Base-by-base conservation (phyloP, 1,140 invertebrate genomes). In the Drosophila mayri region DNA sequence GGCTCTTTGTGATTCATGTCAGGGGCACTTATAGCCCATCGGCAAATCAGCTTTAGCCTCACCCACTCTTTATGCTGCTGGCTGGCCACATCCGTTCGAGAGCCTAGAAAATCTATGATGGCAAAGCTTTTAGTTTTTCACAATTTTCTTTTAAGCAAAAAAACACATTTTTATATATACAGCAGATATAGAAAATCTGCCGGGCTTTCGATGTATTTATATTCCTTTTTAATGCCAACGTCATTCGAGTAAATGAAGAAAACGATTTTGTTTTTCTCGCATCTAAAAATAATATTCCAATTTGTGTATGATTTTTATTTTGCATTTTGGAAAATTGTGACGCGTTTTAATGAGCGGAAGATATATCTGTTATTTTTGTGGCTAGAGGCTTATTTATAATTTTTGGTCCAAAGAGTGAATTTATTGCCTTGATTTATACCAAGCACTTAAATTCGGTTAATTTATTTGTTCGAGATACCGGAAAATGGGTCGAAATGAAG, bases 271-370 rank as follows among this genome's bases (percentile, higher is more conserved):
- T 49, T 70, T 70, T 63, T 70, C 66, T 66, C 38, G 28, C 20
- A 38, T 55, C 63, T 67, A 67, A 70, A 70, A 67, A 70, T 70
- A 67, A 70, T 70, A 70, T 65, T 47, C 10, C 28, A 32, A 32
- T 50, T 50, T 50, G 28, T 50, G 16, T 32, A 6, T 8, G 20
- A n/a, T 32, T 22, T 50, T 52, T 40, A 43, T 43, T 67, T 60
- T 47, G 43, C 3, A 11, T 60, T 72, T 38, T 73, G 66, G 73
- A 81, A 38, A 55, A 77, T 52, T 64, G 82, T 87, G 82, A 86
- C 82, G 82, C 83, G 82, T 79, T 86, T 86, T 86, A 86, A 86
- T 86, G 79, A 79, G 82, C 60, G 72, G 49, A 75, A 76, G 71
- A 76, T 64, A 76, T 75, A 75, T 75, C 35, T 74, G 40, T 65